Evolutionary conservation across 2,888 invertebrate genomes (phyloP).

Genomic region (Epirrhoe alternata): DNA sequence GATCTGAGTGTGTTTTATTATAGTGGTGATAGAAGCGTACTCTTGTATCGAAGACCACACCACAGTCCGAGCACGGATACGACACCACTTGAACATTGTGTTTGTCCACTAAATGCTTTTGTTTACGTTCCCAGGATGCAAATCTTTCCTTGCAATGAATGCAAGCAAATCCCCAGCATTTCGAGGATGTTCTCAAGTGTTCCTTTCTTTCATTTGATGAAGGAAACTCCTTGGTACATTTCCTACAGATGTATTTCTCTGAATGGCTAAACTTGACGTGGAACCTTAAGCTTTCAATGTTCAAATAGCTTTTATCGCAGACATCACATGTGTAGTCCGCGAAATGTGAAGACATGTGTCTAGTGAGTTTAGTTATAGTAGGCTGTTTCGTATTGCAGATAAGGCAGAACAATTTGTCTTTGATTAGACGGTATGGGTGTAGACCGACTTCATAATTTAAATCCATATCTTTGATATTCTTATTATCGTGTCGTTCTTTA

Average conservation of each 20-base stretch:
- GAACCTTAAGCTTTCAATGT: conserved; percentile 63
- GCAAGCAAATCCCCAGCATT: conserved; percentile 70
- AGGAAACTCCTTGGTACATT: conserved; percentile 68
- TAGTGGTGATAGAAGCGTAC: conserved; percentile 31
- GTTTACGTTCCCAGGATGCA: conserved; percentile 70
- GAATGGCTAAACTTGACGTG: conserved; percentile 67
- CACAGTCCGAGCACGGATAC: conserved; percentile 50
- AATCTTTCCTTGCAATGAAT: conserved; percentile 69
- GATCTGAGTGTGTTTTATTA: conserved; percentile 30
- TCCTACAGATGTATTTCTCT: conserved; percentile 63
- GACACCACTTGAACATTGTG: conserved; percentile 58
- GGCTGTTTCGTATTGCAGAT: conserved; percentile 65
- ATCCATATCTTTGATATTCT: conserved; percentile 50
- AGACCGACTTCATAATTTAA: conserved; percentile 61
- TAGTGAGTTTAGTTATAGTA: conserved; percentile 61
- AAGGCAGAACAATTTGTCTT: conserved; percentile 64
- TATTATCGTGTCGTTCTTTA: conserved; percentile 50
- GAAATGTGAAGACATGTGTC: conserved; percentile 72
- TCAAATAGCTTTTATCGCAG: conserved; percentile 67
- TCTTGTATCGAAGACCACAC: conserved; percentile 15
- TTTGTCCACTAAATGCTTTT: conserved; percentile 60
- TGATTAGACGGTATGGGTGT: conserved; percentile 67
- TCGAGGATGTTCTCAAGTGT: conserved; percentile 59
- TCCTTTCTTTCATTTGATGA: conserved; percentile 57
- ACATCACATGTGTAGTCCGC: conserved; percentile 69